Evolutionary conservation across 2,113 vertebrate genomes (phyloP), one percentile per base, ranked within the genome.

Genomic region (Xiphophorus couchianus): DNA sequence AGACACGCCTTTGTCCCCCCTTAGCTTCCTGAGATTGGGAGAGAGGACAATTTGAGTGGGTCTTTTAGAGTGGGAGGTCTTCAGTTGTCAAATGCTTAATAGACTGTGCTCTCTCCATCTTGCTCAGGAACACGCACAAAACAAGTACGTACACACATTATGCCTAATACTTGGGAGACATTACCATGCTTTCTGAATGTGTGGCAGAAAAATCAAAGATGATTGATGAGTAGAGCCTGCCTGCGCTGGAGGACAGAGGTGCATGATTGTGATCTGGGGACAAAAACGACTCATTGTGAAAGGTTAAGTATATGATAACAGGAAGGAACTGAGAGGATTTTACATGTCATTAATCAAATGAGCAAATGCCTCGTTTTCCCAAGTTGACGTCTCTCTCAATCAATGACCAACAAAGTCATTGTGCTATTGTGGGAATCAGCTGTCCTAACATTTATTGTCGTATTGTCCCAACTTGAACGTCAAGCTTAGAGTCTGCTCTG

Each of bases 141-240:
- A 82, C 74, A 82, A 66, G 63, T 70, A 74, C 79, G 71, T 67
- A 83, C 70, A 61, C 60, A 28, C 80, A 76, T 37, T 62, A 7
- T 62, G 5, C 71, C 66, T 62, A 61, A 58, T 30, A 67, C 71
- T 30, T 35, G 25, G 3, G 60, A 74, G 51, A 66, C 70, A 71
- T 62, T 77, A 74, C 13, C 71, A 29, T 22, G 22, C 71, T 73
- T 87, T 88, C 85, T 86, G 75, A 82, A 85, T 76, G 37, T 54
- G 54, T 90, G 92, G 89, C 93, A 93, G 90, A 85, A 93, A 37
- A 94, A 93, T 94, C 92, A 84, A 91, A 93, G 84, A 78, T 86
- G 88, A 95, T 90, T 85, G 89, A 94, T 93, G 91, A 89, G 74
- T 51, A 61, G 72, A 86, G 80, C 44, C 67, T 33, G 85, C 86